Conservation (phyloP, 2,888 invertebrate species). For the Pristionchus fissidentatus region DNA sequence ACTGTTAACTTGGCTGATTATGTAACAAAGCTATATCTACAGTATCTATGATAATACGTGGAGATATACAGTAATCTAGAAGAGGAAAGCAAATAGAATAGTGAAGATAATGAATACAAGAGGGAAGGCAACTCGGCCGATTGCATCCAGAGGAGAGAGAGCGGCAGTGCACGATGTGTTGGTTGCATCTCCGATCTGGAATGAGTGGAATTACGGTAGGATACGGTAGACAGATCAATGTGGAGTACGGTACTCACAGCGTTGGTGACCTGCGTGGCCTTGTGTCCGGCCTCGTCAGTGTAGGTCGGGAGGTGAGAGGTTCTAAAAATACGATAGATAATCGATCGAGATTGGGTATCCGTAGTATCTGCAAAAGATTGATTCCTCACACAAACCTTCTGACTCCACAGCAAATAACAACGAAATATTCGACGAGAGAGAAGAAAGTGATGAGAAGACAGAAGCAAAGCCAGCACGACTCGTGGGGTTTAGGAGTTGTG, state of each 20-base stretch:
- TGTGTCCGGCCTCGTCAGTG: conserved; percentile 26
- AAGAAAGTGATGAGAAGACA: conserved; percentile 70
- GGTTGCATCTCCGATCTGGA: conserved; percentile 26
- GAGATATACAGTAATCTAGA: conserved; percentile 51
- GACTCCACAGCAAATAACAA: conserved; percentile 70
- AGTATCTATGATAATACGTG: too few relatives aligned
- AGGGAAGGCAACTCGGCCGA: conserved; percentile 72
- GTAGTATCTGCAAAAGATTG: conserved; percentile 46
- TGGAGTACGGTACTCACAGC: background rate
- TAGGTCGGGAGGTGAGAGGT: conserved; percentile 25
- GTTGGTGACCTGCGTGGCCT: conserved; percentile 33
- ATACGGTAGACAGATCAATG: background rate
- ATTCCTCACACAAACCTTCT: conserved; percentile 63
- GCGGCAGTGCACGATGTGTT: conserved; percentile 33
- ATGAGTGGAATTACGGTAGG: background rate
- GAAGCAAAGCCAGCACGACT: conserved; percentile 65
- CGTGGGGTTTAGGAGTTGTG: conserved; percentile 48
- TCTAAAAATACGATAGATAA: background rate
- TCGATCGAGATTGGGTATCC: background rate
- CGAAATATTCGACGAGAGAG: conserved; percentile 73
- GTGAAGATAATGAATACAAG: conserved; percentile 66
- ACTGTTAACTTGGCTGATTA: background rate
- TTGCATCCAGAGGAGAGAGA: conserved; percentile 62
- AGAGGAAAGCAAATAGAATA: conserved; percentile 66
- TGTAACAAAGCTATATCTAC: background rate